Conservation (phyloP, 1,140 invertebrate species). For the Bombus sylvicola region DNA sequence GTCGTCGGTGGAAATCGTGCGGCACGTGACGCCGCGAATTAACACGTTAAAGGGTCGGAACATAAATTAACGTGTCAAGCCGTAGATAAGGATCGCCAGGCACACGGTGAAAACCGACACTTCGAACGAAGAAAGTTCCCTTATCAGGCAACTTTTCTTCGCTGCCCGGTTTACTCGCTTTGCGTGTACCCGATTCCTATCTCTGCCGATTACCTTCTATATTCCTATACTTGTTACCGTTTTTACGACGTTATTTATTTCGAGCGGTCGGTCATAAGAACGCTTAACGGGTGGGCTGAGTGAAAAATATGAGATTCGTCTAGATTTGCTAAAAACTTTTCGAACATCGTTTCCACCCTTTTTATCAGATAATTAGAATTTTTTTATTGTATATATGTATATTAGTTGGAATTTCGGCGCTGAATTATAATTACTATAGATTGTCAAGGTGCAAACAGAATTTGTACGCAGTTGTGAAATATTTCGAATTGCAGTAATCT, state of each 20-base stretch:
- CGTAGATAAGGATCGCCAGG: conserved; percentile 54
- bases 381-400: too few relatives aligned
- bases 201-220: conserved; percentile 1
- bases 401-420: too few relatives aligned
- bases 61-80: conserved; percentile 75
- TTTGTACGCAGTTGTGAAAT: too few relatives aligned
- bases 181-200: conserved; percentile 27
- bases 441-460: too few relatives aligned
- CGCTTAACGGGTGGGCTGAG: background rate
- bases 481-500: too few relatives aligned
- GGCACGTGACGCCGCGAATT: conserved; percentile 76
- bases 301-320: background rate
- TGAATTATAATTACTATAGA: too few relatives aligned
- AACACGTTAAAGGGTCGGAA: conserved; percentile 69
- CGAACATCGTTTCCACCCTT: too few relatives aligned
- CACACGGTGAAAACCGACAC: conserved; percentile 39
- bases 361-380: too few relatives aligned
- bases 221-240: conserved; percentile 34
- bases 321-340: too few relatives aligned
- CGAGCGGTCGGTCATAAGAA: background rate
- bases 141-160: conserved; percentile 29
- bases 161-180: background rate
- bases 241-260: conserved; percentile 26
- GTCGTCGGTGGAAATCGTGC: conserved; percentile 62
- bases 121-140: conserved; percentile 34